Evolutionary conservation across 1,140 invertebrate genomes (phyloP).

Genomic region (Agrypnia vestita): DNA sequence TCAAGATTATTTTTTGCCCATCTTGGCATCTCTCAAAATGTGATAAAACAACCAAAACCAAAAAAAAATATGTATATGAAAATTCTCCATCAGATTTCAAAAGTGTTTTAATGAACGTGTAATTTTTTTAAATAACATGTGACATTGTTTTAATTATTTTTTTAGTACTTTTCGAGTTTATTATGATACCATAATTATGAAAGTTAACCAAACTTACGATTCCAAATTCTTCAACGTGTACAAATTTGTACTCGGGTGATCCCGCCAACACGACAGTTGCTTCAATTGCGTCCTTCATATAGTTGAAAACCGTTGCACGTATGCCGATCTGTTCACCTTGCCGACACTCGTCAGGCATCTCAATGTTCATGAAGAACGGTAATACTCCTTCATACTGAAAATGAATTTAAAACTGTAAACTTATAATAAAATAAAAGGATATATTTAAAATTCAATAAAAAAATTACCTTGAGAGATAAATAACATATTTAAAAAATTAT

Average conservation of each 20-base stretch:
- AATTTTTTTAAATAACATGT: too few species aligned
- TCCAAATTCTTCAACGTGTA: conserved; percentile 94
- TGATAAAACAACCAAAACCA: too few species aligned
- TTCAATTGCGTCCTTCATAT: conserved; percentile 87
- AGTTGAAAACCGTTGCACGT: conserved; percentile 95
- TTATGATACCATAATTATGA: neutral
- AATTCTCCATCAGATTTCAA: too few species aligned
- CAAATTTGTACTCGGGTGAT: conserved; percentile 93
- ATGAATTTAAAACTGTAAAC: conserved; percentile 9
- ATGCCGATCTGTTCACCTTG: conserved; percentile 96
- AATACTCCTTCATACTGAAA: conserved; percentile 85
- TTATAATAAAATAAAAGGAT: neutral
- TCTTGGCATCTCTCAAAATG: too few species aligned
- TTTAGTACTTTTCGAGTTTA: too few species aligned
- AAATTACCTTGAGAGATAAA: neutral
- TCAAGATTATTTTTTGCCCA: too few species aligned
- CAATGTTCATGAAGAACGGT: conserved; percentile 96
- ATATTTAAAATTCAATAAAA: neutral
- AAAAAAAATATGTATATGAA: too few species aligned
- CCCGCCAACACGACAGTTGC: conserved; percentile 89
- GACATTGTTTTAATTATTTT: too few species aligned
- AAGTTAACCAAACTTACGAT: conserved; percentile 74
- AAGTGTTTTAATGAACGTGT: too few species aligned
- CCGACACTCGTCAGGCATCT: conserved; percentile 87
- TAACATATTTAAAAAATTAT: neutral